Evolutionary conservation across 2,113 vertebrate genomes (phyloP), one percentile per base, ranked within the genome.

Genomic region (Hepsetus odoe): DNA sequence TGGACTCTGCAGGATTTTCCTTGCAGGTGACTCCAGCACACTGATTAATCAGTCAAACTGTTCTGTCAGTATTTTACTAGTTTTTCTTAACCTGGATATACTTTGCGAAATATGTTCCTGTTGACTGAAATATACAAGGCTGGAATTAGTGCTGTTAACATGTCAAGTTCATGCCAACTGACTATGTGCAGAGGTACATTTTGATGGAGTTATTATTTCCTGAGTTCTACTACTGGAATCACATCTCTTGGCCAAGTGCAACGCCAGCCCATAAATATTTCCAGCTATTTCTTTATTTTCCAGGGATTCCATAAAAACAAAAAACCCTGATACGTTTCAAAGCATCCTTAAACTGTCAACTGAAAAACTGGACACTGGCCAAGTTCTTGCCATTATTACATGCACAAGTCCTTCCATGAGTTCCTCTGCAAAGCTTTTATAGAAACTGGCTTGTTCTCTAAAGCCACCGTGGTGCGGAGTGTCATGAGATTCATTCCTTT

Each of bases 381-480:
- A 71, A 66, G 18, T 40, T 59, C 13, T 55, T 62, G 56, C 4
- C 56, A 53, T 69, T 67, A 35, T 38, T 32, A 53, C 51, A 56
- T 49, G 4, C 61, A 16, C 68, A 76, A 74, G 87, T 82, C 87
- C 88, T 90, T 87, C 72, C 87, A 86, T 86, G 89, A 73, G 74
- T 61, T 56, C 44, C 80, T 46, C 77, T 79, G 84, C 55, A 88
- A 83, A 88, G 85, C 85, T 86, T 82, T 61, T 40, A 85, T 68
- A 83, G 77, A 69, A 75, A 68, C 79, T 73, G 72, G 87, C 91
- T 92, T 90, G 85, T 58, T 62, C 80, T 79, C 77, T 89, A 87
- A 92, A 89, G 87, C 89, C 82, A 49, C 67, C 68, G 4, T 69
- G 38, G 71, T 42, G 72, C 66, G 10, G 33, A 75, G 20, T 58